These are phyloP conservation scores for Formica exsecta DNA, from an alignment of 1,140 invertebrate species.

Conservation along the genomic window DNA sequence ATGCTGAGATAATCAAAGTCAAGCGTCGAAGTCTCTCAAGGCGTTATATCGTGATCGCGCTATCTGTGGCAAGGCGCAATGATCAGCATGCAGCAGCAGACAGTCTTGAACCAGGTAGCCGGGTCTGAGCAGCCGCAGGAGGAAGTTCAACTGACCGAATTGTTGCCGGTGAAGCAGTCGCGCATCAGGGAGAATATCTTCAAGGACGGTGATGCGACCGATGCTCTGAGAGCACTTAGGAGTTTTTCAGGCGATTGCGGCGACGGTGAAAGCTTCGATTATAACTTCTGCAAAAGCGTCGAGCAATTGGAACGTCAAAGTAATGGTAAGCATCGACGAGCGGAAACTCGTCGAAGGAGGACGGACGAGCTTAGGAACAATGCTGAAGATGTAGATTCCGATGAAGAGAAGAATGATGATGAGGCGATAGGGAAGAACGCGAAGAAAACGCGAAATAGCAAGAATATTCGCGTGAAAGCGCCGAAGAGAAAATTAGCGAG, in stretches of 20 bases:
- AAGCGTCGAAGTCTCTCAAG: conserved; percentile 64
- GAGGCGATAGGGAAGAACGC: neutral
- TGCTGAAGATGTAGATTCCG: conserved; percentile 18
- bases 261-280: conserved; percentile 62
- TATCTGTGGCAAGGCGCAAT: conserved; percentile 28
- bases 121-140: conserved; percentile 75
- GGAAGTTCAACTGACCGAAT: conserved; percentile 83
- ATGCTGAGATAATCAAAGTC: conserved; percentile 36
- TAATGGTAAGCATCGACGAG: conserved; percentile 9
- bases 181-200: conserved; percentile 74
- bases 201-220: conserved; percentile 69
- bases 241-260: conserved; percentile 77
- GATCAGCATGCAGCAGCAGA: conserved; percentile 69
- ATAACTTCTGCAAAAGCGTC: conserved; percentile 38
- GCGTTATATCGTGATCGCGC: neutral
- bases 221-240: conserved; percentile 81
- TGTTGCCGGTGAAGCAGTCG: conserved; percentile 83
- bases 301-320: conserved; percentile 7
- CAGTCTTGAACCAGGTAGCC: conserved; percentile 58
- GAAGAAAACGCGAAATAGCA: conserved; percentile 20
- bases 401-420: conserved; percentile 33
- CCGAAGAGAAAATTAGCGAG: conserved; percentile 5
- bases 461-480: neutral
- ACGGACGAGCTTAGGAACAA: conserved; percentile 11
- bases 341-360: neutral